Evolutionary conservation across 2,797 vertebrate genomes (phyloP).

Genomic region (Eulemur coronatus): DNA sequence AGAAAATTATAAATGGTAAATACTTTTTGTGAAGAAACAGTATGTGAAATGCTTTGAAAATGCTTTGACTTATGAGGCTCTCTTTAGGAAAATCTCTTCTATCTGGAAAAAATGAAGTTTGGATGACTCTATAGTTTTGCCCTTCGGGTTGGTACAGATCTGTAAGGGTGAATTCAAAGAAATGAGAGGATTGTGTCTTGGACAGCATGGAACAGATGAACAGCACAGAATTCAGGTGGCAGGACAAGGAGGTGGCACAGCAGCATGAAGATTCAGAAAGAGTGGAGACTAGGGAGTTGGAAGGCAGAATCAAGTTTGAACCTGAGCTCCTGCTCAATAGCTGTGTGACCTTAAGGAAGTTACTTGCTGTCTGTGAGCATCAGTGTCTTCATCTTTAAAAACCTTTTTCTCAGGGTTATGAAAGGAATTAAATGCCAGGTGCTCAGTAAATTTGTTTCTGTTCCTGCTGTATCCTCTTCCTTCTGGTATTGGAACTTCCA

Average conservation of each 20-base stretch:
- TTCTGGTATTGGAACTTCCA: background rate
- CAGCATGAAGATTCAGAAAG: background rate
- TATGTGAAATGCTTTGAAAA: background rate
- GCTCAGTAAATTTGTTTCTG: background rate
- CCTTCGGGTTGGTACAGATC: background rate
- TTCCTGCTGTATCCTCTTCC: background rate
- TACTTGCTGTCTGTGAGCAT: background rate
- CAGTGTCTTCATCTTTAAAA: background rate
- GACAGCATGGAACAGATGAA: background rate
- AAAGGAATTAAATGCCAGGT: background rate
- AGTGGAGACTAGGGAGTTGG: background rate
- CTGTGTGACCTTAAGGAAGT: background rate
- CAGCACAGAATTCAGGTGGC: background rate
- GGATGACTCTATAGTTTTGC: background rate
- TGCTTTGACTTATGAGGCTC: background rate
- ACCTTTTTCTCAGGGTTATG: background rate
- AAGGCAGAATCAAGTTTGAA: background rate
- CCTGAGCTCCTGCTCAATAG: background rate
- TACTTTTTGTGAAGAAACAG: background rate
- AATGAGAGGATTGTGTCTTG: background rate
- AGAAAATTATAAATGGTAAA: background rate
- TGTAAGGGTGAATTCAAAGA: background rate
- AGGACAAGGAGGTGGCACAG: no score
- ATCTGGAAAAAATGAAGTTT: background rate
- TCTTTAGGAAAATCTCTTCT: background rate